These are phyloP conservation scores for Orchesella cincta DNA, from an alignment of 1,140 invertebrate species.

Conservation along the genomic window DNA sequence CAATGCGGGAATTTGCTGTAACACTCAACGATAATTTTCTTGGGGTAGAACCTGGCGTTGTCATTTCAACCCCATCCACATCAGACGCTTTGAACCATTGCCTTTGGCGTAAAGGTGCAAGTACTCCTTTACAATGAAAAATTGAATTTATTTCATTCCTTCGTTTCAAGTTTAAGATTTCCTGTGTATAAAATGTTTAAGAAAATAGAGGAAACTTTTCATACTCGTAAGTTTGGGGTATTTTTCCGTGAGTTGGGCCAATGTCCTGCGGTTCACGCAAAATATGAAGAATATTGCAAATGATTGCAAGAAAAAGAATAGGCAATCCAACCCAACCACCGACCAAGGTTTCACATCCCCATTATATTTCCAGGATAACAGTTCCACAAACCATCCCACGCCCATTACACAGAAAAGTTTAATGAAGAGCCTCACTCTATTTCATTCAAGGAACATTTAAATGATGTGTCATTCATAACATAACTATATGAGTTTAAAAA, in stretches of 20 bases:
- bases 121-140: too few species aligned
- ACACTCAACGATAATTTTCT: conserved; percentile 13
- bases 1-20: not conserved
- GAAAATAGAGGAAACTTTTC: too few species aligned
- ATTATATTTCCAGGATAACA: conserved; percentile 11
- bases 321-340: conserved; percentile 14
- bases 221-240: not conserved
- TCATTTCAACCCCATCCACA: conserved; percentile 12
- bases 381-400: conserved; percentile 13
- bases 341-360: not conserved
- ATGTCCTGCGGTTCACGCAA: conserved; percentile 20
- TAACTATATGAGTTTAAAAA: not conserved
- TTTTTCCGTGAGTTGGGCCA: conserved; percentile 24
- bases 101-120: not conserved
- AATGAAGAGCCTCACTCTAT: conserved; percentile 2
- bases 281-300: conserved; percentile 30
- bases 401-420: conserved; percentile 23
- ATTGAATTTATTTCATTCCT: too few species aligned
- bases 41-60: not conserved
- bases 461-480: too few species aligned
- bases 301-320: conserved; percentile 11
- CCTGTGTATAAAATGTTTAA: too few species aligned
- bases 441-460: not conserved
- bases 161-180: too few species aligned
- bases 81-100: conserved; percentile 2